Conservation (phyloP, 2,888 invertebrate genomes). For the Lamellibrachia columna region DNA sequence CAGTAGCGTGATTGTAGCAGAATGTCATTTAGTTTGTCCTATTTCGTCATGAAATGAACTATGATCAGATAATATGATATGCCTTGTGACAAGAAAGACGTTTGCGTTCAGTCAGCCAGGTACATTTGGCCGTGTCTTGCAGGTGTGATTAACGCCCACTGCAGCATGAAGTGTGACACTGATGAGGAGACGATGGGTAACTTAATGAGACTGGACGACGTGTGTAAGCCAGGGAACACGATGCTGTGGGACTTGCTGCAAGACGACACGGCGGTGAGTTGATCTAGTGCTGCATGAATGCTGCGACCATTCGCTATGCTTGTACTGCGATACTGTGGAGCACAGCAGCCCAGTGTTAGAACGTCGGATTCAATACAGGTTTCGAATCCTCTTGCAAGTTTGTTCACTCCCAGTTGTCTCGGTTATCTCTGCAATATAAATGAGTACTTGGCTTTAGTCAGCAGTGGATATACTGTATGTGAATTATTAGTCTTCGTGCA, state of each 20-base stretch:
- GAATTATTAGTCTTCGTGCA: no score
- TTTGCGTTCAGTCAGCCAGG: neutral
- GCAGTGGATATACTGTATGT: no score
- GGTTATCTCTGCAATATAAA: no score
- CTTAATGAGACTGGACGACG: constrained; percentile 63
- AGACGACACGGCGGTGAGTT: constrained; percentile 69
- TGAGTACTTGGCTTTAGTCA: no score
- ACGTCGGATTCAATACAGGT: no score
- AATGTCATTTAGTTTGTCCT: neutral
- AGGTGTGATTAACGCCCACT: constrained; percentile 26
- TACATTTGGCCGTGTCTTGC: neutral
- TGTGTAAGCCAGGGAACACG: constrained; percentile 91
- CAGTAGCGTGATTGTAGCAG: neutral
- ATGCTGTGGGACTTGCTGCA: constrained; percentile 93
- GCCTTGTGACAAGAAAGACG: no score
- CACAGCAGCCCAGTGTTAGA: no score
- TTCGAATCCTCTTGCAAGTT: no score
- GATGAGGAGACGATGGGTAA: neutral
- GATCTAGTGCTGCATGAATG: neutral
- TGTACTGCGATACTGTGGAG: no score
- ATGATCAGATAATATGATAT: neutral
- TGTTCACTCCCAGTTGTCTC: no score
- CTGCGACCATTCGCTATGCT: no score
- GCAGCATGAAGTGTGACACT: constrained; percentile 22
- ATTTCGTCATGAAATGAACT: no score